Evolutionary conservation across 2,888 invertebrate genomes (phyloP).

Genomic region (Troilus luridus): DNA sequence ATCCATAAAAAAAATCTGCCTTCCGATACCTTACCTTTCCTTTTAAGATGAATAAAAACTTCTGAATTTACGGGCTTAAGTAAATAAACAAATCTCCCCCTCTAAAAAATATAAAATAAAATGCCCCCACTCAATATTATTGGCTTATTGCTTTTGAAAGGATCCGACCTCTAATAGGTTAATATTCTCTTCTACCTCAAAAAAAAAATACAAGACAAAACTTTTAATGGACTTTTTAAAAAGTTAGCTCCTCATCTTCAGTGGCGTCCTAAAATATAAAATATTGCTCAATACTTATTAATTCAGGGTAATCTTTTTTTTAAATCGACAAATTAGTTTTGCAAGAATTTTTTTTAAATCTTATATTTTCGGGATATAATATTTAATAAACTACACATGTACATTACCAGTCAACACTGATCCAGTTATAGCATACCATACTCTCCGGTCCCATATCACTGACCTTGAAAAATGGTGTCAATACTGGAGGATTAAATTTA

Average conservation of each 20-base stretch:
- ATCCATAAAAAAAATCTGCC: no score
- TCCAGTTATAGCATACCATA: no score
- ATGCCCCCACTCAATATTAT: not conserved
- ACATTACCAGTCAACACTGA: no score
- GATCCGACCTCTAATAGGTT: not conserved
- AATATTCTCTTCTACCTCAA: not conserved
- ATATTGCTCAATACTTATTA: not conserved
- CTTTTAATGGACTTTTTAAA: not conserved
- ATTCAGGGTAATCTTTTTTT: not conserved
- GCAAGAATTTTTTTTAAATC: not conserved
- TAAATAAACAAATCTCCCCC: not conserved
- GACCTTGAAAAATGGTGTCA: no score
- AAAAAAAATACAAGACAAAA: not conserved
- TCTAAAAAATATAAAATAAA: not conserved
- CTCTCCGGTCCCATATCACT: no score
- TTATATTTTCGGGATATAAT: no score
- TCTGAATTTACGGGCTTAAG: not conserved
- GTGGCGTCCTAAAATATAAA: not conserved
- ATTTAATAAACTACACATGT: no score
- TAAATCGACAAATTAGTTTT: not conserved
- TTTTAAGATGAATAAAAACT: not conserved
- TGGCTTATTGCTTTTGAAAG: not conserved
- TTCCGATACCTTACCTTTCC: no score
- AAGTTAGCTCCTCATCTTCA: not conserved
- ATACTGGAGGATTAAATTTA: no score